These are phyloP conservation scores for Pomatorhinus ruficollis DNA, from an alignment of 2,113 vertebrate species.

Conservation along the genomic window DNA sequence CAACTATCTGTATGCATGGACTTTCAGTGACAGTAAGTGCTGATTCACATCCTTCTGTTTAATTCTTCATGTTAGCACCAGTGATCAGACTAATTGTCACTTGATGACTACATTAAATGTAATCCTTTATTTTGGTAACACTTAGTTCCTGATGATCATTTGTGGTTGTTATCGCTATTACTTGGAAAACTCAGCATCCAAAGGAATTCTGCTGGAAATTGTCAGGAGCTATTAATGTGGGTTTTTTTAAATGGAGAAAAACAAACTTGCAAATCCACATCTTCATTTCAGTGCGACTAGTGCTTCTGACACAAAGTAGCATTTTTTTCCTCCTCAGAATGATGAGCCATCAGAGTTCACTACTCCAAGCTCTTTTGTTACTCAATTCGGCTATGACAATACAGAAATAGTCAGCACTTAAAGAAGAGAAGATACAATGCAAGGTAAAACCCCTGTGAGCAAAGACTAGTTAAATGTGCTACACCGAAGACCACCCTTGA, in stretches of 20 bases:
- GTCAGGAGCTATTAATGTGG: not conserved
- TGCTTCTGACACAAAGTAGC: not conserved
- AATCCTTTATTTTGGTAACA: not conserved
- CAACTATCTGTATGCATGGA: constrained; percentile 81
- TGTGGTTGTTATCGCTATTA: not conserved
- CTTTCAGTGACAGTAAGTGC: constrained; percentile 84
- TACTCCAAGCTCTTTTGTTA: not conserved
- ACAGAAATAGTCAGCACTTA: not conserved
- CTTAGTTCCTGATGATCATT: not conserved
- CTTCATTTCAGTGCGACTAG: not conserved
- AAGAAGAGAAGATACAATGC: not conserved
- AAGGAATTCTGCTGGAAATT: not conserved
- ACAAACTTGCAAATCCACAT: not conserved
- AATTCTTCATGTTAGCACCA: not conserved
- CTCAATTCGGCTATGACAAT: not conserved
- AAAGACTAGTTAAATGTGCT: not conserved
- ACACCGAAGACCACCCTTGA: not conserved
- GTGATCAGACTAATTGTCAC: not conserved
- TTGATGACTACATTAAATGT: not conserved
- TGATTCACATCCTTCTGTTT: not conserved
- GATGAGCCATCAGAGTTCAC: not conserved
- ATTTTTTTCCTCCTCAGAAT: not conserved
- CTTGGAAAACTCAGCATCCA: not conserved
- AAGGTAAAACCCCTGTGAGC: not conserved
- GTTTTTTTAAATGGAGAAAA: not conserved